Conservation (phyloP, 1,140 invertebrate species). For the Drosophila fuyamai region DNA sequence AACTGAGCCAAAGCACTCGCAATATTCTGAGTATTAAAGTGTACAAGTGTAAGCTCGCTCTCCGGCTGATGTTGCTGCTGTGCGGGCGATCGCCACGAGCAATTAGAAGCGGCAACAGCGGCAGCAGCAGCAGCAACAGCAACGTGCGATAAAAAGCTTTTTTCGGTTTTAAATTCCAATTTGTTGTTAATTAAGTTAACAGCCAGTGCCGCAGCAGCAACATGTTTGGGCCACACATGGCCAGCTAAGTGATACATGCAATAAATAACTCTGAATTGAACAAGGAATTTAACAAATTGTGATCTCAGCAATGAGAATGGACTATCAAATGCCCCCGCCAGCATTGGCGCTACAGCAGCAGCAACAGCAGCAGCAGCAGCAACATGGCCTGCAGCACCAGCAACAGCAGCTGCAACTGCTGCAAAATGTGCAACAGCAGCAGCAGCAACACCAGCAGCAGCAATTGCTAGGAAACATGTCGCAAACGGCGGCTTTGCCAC, state of each 20-base stretch:
- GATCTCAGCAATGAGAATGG: constrained; percentile 84
- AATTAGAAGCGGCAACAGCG: constrained; percentile 48
- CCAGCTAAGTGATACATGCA: constrained; percentile 26
- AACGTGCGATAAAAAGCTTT: constrained; percentile 66
- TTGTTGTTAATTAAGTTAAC: constrained; percentile 40
- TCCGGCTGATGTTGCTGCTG: constrained; percentile 35
- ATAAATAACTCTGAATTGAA: constrained; percentile 17
- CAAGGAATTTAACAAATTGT: constrained; percentile 33
- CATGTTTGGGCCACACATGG: constrained; percentile 19
- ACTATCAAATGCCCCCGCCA: constrained; percentile 86
- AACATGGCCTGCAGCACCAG: constrained; percentile 62
- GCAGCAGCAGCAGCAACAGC: constrained; percentile 18
- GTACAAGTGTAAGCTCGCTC: constrained; percentile 29
- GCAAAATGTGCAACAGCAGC: constrained; percentile 59
- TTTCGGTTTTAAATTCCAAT: constrained; percentile 40
- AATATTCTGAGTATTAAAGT: constrained; percentile 14
- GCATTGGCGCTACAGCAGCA: constrained; percentile 73
- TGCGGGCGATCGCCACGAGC: constrained; percentile 24
- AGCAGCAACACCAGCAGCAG: constrained; percentile 72
- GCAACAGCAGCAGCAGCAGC: constrained; percentile 62
- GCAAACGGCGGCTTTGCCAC: constrained; percentile 68
- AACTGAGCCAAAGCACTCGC: constrained; percentile 29
- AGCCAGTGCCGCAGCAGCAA: constrained; percentile 35
- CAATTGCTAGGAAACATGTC: constrained; percentile 75
- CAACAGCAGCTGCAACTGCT: constrained; percentile 70